Evolutionary conservation across 2,888 invertebrate species (phyloP).

Genomic region (Cybosia mesomella): DNA sequence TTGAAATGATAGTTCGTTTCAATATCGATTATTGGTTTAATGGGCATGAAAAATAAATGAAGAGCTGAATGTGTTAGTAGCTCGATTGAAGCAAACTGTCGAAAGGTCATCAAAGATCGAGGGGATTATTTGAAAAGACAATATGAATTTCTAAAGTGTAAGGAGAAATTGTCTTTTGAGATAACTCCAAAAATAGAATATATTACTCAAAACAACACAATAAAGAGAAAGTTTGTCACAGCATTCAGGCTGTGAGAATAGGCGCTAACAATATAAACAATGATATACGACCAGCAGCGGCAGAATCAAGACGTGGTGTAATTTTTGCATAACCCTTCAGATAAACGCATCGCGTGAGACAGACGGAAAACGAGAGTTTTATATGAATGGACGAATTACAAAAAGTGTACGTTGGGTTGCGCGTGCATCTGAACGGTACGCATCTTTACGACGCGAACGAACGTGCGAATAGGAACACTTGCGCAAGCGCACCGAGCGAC

Average conservation of each 20-base stretch:
- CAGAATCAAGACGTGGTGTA: conserved; percentile 56
- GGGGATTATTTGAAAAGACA: background rate
- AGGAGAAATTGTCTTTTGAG: conserved; percentile 3
- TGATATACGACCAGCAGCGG: conserved; percentile 47
- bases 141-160: conserved; percentile 1
- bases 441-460: conserved; percentile 51
- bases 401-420: conserved; percentile 42
- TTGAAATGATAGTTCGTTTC: background rate
- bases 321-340: conserved; percentile 73
- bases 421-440: conserved; percentile 55
- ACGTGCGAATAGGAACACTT: conserved; percentile 80
- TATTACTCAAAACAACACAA: conserved; percentile 21
- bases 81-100: background rate
- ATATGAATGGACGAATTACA: conserved; percentile 50
- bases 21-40: too few species aligned
- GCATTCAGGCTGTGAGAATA: conserved; percentile 61
- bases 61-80: background rate
- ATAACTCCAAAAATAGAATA: conserved; percentile 8
- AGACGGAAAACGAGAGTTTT: conserved; percentile 56
- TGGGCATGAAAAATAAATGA: background rate
- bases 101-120: conserved; percentile 3
- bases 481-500: conserved; percentile 68
- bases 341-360: conserved; percentile 56
- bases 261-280: conserved; percentile 59
- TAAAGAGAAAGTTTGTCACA: conserved; percentile 56